Percentiles rank a stretch among this genome's conserved stretches.
Evolutionary conservation across 30 jellyfish, hydroid and myxozoan genomes (phyloP).

Genomic region (Aurelia aurita): DNA sequence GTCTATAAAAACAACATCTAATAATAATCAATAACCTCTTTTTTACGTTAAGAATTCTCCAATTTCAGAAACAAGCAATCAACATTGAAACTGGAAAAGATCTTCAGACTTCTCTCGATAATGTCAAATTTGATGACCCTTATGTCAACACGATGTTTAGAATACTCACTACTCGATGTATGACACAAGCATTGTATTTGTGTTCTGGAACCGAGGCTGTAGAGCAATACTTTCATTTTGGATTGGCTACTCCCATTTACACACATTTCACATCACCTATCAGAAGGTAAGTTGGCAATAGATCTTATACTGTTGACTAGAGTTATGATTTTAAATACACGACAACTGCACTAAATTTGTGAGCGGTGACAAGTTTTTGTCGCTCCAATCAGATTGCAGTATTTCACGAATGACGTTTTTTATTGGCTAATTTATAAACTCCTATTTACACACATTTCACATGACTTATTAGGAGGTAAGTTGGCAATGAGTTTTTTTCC

Average conservation of each 20-base stretch:
- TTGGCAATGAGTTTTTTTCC: no score
- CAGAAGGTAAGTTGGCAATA: slow-evolving; percentile 67
- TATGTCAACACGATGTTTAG: slow-evolving; percentile 86
- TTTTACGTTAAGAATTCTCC: no score
- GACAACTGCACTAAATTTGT: no score
- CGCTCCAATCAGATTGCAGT: no score
- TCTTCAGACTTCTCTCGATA: slow-evolving; percentile 77
- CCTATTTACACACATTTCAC: slow-evolving; percentile 99
- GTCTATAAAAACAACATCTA: no score
- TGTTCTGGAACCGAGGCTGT: slow-evolving; percentile 89
- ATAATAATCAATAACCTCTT: no score
- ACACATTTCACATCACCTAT: slow-evolving; percentile 99
- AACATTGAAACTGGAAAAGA: slow-evolving; percentile 80
- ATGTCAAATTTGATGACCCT: slow-evolving; percentile 82
- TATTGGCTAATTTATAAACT: slow-evolving; percentile 95
- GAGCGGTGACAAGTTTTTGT: no score
- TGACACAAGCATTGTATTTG: slow-evolving; percentile 92
- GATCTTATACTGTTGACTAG: no score
- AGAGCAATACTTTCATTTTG: slow-evolving; percentile 86
- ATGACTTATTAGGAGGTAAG: slow-evolving; percentile 95
- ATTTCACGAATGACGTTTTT: no score
- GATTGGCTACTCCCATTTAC: slow-evolving; percentile 96
- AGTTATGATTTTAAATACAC: no score
- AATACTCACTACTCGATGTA: slow-evolving; percentile 91
- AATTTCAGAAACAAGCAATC: slow-evolving; percentile 66